phyloP scores from a whole-genome alignment of 2,888 invertebrate species.

The Apotomis betuletana region DNA sequence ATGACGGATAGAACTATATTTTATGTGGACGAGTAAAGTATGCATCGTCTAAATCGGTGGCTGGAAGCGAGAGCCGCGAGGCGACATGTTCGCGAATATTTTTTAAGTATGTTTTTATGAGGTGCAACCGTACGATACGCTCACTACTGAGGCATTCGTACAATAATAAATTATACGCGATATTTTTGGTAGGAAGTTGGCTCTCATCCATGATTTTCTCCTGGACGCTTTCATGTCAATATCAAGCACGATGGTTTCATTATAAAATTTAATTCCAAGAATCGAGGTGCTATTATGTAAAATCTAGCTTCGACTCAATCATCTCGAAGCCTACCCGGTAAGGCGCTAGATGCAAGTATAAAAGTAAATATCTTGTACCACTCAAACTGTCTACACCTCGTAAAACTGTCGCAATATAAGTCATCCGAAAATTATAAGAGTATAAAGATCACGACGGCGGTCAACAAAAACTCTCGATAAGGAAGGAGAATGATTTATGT shows the following conservation, averaged over 20 bases:
- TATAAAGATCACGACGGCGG: constrained; percentile 62
- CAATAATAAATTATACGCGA: constrained; percentile 80
- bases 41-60: constrained; percentile 64
- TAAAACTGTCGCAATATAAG: constrained; percentile 72
- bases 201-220: constrained; percentile 71
- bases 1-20: constrained; percentile 63
- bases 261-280: constrained; percentile 30
- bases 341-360: constrained; percentile 42
- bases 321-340: constrained; percentile 6
- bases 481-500: constrained; percentile 73
- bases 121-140: constrained; percentile 75
- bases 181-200: constrained; percentile 80
- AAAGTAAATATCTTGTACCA: constrained; percentile 55
- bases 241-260: constrained; percentile 55
- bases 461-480: constrained; percentile 65
- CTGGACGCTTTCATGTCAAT: constrained; percentile 67
- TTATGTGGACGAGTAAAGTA: constrained; percentile 59
- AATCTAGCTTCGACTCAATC: neutral
- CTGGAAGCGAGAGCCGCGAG: constrained; percentile 51
- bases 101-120: constrained; percentile 77
- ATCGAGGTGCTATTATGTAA: neutral
- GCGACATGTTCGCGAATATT: constrained; percentile 63
- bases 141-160: constrained; percentile 71
- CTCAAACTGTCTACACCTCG: constrained; percentile 72
- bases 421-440: constrained; percentile 64